These are phyloP conservation scores for Gymnoscopelus braueri DNA, from an alignment of 2,797 vertebrate genomes.

Conservation along the genomic window DNA sequence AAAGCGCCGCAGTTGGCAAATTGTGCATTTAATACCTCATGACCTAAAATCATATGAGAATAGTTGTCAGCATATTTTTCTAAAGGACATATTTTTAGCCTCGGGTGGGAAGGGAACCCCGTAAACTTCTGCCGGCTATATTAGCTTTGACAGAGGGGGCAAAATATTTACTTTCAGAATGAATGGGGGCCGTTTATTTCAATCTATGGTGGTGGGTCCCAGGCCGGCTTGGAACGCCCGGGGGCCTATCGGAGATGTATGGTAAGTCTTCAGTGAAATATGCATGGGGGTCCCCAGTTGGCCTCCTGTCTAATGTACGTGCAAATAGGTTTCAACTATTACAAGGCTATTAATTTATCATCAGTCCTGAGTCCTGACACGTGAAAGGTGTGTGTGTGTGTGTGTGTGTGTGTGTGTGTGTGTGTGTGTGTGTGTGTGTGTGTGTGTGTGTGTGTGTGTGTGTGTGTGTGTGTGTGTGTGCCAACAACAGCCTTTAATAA, in stretches of 20 bases:
- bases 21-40: not conserved
- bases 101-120: slow-evolving; percentile 38
- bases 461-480: slow-evolving; percentile 19
- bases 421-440: slow-evolving; percentile 24
- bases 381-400: slow-evolving; percentile 44
- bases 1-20: not conserved
- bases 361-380: slow-evolving; percentile 65
- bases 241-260: slow-evolving; percentile 79
- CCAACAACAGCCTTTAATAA: too few relatives aligned
- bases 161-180: slow-evolving; percentile 68
- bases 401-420: slow-evolving; percentile 17
- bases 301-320: slow-evolving; percentile 82
- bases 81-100: not conserved
- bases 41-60: not conserved
- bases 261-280: slow-evolving; percentile 81
- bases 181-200: slow-evolving; percentile 63
- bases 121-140: slow-evolving; percentile 33
- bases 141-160: slow-evolving; percentile 59
- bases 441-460: slow-evolving; percentile 15
- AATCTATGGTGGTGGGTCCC: slow-evolving; percentile 65
- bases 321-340: slow-evolving; percentile 86
- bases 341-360: slow-evolving; percentile 85
- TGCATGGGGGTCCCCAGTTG: slow-evolving; percentile 81
- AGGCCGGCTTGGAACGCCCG: slow-evolving; percentile 69
- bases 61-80: not conserved